These are phyloP conservation scores for Sylvia atricapilla DNA, from an alignment of 2,113 vertebrate species.

Conservation along the genomic window DNA sequence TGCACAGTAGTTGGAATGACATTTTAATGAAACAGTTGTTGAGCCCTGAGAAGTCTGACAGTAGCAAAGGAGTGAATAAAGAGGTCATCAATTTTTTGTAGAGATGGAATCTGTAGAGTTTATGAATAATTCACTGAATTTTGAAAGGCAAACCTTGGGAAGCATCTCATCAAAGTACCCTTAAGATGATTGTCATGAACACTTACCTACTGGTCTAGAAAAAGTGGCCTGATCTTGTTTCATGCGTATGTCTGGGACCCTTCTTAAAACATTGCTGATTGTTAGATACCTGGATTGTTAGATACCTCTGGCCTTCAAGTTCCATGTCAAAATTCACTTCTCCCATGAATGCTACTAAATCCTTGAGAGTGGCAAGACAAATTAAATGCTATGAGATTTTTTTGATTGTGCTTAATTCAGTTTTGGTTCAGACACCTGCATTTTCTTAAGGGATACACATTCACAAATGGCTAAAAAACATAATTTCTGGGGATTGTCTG, in stretches of 20 bases:
- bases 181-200: constrained; percentile 29
- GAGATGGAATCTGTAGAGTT: constrained; percentile 19
- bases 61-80: constrained; percentile 39
- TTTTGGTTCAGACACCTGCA: not conserved
- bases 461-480: not conserved
- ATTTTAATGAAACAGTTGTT: constrained; percentile 41
- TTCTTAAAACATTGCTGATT: not conserved
- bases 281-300: not conserved
- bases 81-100: constrained; percentile 24
- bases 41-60: constrained; percentile 34
- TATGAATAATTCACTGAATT: constrained; percentile 61
- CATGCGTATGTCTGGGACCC: not conserved
- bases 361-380: not conserved
- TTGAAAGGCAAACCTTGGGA: constrained; percentile 50
- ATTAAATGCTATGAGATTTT: not conserved
- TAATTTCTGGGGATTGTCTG: not conserved
- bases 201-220: constrained; percentile 3
- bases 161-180: not conserved
- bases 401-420: not conserved
- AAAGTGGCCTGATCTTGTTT: not conserved
- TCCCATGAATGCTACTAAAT: not conserved
- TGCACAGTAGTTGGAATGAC: not conserved
- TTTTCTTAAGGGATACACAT: not conserved
- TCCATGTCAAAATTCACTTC: not conserved
- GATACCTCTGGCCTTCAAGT: not conserved